Evolutionary conservation across 2,113 vertebrate species (phyloP).

Genomic region (Gambusia holbrooki): DNA sequence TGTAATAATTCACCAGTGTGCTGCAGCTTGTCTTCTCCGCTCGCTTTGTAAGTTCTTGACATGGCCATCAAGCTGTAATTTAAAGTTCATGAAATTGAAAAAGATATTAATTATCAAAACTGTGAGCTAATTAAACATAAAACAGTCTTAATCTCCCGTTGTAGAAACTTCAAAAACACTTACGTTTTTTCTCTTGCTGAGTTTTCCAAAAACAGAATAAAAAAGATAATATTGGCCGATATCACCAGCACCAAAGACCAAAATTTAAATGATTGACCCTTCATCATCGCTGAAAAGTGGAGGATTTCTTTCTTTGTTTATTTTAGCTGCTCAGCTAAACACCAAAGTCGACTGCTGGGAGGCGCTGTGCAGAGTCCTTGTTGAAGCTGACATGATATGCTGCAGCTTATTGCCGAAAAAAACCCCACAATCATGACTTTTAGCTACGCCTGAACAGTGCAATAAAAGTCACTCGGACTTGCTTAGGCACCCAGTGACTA

Average conservation of each 20-base stretch:
- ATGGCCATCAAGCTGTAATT: constrained; percentile 5
- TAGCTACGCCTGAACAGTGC: not conserved
- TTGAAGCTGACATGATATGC: not conserved
- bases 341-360: not conserved
- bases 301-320: not conserved
- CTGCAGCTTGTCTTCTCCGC: accelerated
- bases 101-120: not conserved
- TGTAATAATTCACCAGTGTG: not conserved
- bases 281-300: constrained; percentile 25
- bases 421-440: no score
- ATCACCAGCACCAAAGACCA: constrained; percentile 14
- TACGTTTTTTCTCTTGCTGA: constrained; percentile 23
- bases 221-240: not conserved
- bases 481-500: no score
- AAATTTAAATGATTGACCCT: not conserved
- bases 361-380: not conserved
- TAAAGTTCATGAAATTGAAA: not conserved
- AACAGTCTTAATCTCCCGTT: not conserved
- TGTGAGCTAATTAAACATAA: no score
- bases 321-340: not conserved
- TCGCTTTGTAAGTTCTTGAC: not conserved
- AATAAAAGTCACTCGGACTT: no score
- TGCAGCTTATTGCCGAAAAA: not conserved
- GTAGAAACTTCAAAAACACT: constrained; percentile 20
- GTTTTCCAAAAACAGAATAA: constrained; percentile 15